Evolutionary conservation across 2,888 invertebrate species (phyloP).

Genomic region (Xestia xanthographa): DNA sequence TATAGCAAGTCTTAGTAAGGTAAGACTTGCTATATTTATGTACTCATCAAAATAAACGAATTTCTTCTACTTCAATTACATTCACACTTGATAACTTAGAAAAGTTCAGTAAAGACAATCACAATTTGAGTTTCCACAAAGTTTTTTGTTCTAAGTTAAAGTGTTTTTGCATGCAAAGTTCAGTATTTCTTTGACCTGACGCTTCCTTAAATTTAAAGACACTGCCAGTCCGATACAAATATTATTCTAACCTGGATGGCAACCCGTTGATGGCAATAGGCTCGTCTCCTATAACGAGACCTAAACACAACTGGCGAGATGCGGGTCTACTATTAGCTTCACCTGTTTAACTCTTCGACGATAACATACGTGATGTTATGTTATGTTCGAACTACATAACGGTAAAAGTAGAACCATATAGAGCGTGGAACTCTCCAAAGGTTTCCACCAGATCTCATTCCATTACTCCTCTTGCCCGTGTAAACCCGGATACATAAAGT

Average conservation of each 20-base stretch:
- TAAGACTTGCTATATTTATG: not conserved
- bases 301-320: not conserved
- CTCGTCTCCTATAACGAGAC: not conserved
- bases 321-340: not conserved
- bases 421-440: not conserved
- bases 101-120: conserved; percentile 4
- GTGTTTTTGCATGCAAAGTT: not conserved
- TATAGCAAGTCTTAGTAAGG: no score
- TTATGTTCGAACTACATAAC: not conserved
- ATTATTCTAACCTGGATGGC: not conserved
- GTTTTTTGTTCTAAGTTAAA: conserved; percentile 11
- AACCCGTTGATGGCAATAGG: not conserved
- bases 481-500: conserved; percentile 50
- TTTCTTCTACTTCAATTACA: not conserved
- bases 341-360: not conserved
- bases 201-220: not conserved
- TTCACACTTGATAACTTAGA: not conserved
- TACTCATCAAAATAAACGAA: conserved; percentile 22
- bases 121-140: not conserved
- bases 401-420: not conserved
- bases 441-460: conserved; percentile 33
- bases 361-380: not conserved
- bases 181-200: not conserved
- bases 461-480: conserved; percentile 36
- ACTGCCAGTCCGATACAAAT: not conserved